Percentiles rank a stretch among this genome's conserved stretches.
Conservation (phyloP, 1,140 invertebrate genomes). For the Bombus ignitus region DNA sequence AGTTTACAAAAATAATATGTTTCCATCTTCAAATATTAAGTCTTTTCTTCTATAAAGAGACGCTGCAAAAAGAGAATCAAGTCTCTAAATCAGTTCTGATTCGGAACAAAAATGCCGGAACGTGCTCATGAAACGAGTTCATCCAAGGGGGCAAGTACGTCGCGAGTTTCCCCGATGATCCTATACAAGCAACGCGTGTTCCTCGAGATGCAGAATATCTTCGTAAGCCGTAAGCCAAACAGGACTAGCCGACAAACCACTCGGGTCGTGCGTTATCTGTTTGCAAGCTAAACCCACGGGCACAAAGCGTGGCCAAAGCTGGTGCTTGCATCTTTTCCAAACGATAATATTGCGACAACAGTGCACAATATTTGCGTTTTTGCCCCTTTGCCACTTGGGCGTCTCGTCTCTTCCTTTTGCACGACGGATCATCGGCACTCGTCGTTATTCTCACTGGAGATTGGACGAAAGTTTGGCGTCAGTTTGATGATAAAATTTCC, state of each 20-base stretch:
- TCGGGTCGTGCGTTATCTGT: constrained; percentile 69
- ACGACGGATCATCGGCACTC: neutral
- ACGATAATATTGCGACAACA: constrained; percentile 71
- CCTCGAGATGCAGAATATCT: constrained; percentile 58
- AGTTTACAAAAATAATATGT: neutral
- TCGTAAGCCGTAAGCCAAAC: constrained; percentile 71
- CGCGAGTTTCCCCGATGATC: constrained; percentile 53
- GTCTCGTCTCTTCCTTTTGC: neutral
- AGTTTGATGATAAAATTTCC: neutral
- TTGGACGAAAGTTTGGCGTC: neutral
- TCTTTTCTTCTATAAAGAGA: neutral
- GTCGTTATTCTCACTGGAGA: neutral
- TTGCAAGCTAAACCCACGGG: constrained; percentile 46
- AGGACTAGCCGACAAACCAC: constrained; percentile 69
- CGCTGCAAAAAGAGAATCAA: neutral
- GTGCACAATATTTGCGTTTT: constrained; percentile 68
- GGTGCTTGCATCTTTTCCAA: constrained; percentile 42
- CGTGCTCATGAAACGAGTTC: constrained; percentile 43
- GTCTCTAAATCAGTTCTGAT: neutral
- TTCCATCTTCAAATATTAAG: neutral
- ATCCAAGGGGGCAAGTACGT: constrained; percentile 26
- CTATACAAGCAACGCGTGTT: constrained; percentile 66
- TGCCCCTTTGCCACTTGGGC: constrained; percentile 9
- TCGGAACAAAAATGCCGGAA: neutral
- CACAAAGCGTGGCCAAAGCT: constrained; percentile 20